Evolutionary conservation across 2,888 invertebrate genomes (phyloP).

Genomic region (Ormyrus nitidulus): DNA sequence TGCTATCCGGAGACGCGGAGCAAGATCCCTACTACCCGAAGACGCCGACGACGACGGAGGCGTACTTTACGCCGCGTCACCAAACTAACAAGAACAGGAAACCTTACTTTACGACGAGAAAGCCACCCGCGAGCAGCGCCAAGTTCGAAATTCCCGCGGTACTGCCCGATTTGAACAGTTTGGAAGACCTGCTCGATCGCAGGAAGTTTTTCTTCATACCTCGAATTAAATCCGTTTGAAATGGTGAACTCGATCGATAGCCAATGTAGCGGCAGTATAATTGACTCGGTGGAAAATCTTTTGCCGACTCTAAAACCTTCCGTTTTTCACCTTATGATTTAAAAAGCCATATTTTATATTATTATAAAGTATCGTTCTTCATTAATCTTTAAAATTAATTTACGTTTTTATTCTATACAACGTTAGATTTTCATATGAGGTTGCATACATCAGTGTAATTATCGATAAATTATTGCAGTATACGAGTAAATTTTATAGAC

Average conservation of each 20-base stretch:
- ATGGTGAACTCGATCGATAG: background rate
- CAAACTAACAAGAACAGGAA: conserved; percentile 50
- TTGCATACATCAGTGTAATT: too few species aligned
- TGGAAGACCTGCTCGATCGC: conserved; percentile 70
- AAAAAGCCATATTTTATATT: too few species aligned
- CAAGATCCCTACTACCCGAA: conserved; percentile 70
- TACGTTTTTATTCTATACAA: too few species aligned
- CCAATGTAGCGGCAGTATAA: too few species aligned
- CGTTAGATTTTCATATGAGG: too few species aligned
- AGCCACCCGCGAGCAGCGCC: conserved; percentile 47
- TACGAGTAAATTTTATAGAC: too few species aligned
- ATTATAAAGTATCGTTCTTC: too few species aligned
- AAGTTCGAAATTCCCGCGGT: conserved; percentile 66
- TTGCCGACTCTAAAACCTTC: too few species aligned
- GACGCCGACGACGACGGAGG: conserved; percentile 65
- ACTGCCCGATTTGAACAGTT: conserved; percentile 68
- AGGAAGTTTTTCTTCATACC: conserved; percentile 69
- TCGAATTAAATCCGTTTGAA: conserved; percentile 53
- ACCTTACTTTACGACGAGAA: conserved; percentile 53
- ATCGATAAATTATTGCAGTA: too few species aligned
- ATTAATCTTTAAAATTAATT: too few species aligned
- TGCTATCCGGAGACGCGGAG: conserved; percentile 64
- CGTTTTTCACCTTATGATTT: too few species aligned
- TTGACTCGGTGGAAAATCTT: too few species aligned
- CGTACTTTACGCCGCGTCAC: conserved; percentile 64